Evolutionary conservation across 1,140 invertebrate species (phyloP), one percentile per base, ranked within the genome.

Genomic region (Drosophila jambulina): DNA sequence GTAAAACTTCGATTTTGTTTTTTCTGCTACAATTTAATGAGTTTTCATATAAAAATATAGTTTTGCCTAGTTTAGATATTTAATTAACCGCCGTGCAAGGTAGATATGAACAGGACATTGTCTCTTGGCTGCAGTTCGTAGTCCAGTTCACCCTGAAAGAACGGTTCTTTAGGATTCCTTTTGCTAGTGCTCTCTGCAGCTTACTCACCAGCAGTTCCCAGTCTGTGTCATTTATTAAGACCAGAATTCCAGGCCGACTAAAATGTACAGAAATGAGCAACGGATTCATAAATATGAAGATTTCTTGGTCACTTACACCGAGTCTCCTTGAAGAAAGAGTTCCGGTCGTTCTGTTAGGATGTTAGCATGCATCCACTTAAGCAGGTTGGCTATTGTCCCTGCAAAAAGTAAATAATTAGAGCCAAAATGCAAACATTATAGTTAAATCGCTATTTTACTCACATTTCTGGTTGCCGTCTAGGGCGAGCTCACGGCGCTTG

Each of bases 141-240:
- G 0, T 94, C 93, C 1, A 94, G 61, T 78, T 94, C 94, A 4
- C 94, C 94, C 93, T 93, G 38, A 32, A 91, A 78, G 27, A 23
- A 40, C 5, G n/a, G 23, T 27, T 36, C 36, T 9, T 32, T 17
- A 38, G 9, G 1, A 13, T 15, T 2, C 0, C 1, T n/a, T 29
- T 36, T 2, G 4, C 1, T 15, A 3, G 1, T 6, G 8, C 12
- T 27, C 13, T 10, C 4, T 1, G 13, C n/a, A 7, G 7, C 21
- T 2, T 2, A 93, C 93, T 94, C 94, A 97, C 96, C 91, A 96
- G 91, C 27, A 99, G 93, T 93, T 99, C 98, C 98, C 98, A 99
- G 92, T 99, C 98, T 1, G 96, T 94, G 81, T 99, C 98, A 91
- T 99, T 99, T 9, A 99, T 95, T 4, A 99, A 93, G 5, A 99